phyloP scores from a whole-genome alignment of 2,888 invertebrate species.

The Pachliopta kotzebuea region DNA sequence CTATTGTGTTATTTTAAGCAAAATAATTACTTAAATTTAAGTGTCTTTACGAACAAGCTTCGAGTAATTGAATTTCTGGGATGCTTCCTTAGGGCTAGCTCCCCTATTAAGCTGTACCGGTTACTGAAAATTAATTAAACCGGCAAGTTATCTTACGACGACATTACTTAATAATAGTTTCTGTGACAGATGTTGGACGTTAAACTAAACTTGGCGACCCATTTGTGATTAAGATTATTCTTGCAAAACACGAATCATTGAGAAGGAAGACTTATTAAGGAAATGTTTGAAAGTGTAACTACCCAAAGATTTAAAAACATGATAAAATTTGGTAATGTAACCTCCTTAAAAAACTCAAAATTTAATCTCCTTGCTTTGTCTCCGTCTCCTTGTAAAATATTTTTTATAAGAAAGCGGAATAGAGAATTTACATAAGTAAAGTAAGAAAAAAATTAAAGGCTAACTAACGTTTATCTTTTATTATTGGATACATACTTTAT shows the following conservation, averaged over 20 bases:
- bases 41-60: constrained; percentile 1
- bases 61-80: constrained; percentile 23
- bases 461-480: too few species aligned
- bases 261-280: too few species aligned
- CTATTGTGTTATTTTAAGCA: neutral
- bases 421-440: too few species aligned
- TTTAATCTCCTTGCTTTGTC: too few species aligned
- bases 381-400: too few species aligned
- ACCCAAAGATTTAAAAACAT: too few species aligned
- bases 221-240: neutral
- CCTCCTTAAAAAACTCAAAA: too few species aligned
- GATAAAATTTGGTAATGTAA: too few species aligned
- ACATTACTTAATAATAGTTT: constrained; percentile 28
- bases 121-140: constrained; percentile 28
- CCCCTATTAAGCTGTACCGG: constrained; percentile 22
- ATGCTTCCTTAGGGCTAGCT: constrained; percentile 20
- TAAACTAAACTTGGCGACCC: constrained; percentile 19
- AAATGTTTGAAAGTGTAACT: neutral
- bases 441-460: too few species aligned
- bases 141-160: constrained; percentile 23
- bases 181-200: constrained; percentile 21
- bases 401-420: too few species aligned
- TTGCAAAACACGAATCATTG: neutral
- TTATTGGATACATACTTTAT: too few species aligned
- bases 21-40: neutral